Conservation (phyloP, 1,140 invertebrate species). For the Tetramorium simillimum region DNA sequence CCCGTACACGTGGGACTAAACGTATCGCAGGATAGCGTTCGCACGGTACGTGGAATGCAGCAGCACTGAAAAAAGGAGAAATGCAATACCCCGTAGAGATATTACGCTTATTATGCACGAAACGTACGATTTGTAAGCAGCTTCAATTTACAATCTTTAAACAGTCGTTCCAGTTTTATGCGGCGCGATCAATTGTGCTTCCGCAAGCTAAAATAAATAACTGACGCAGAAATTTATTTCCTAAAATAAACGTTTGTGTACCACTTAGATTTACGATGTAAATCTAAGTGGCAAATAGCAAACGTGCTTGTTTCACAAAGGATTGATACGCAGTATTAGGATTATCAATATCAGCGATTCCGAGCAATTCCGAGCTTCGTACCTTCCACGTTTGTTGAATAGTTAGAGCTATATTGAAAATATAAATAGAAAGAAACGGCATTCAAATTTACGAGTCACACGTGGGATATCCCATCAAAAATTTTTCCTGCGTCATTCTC, state of each 20-base stretch:
- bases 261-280: too few species aligned
- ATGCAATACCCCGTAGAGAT: not conserved
- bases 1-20: constrained; percentile 41
- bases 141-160: not conserved
- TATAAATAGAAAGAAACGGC: not conserved
- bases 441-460: not conserved
- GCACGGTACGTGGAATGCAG: constrained; percentile 46
- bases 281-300: not conserved
- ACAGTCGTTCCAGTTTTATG: not conserved
- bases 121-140: not conserved
- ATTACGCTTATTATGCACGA: constrained; percentile 22
- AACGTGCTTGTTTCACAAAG: not conserved
- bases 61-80: constrained; percentile 11
- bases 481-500: not conserved
- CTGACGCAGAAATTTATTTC: not conserved
- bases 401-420: not conserved
- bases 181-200: not conserved
- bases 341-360: not conserved
- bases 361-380: not conserved
- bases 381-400: not conserved
- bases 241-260: not conserved
- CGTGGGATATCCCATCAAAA: not conserved
- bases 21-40: constrained; percentile 32
- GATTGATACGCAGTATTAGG: not conserved
- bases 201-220: not conserved